Evolutionary conservation across 92 coral and sea anemone genomes (phyloP), one percentile per base, ranked within the genome.

Genomic region (Zoanthus gigantus): DNA sequence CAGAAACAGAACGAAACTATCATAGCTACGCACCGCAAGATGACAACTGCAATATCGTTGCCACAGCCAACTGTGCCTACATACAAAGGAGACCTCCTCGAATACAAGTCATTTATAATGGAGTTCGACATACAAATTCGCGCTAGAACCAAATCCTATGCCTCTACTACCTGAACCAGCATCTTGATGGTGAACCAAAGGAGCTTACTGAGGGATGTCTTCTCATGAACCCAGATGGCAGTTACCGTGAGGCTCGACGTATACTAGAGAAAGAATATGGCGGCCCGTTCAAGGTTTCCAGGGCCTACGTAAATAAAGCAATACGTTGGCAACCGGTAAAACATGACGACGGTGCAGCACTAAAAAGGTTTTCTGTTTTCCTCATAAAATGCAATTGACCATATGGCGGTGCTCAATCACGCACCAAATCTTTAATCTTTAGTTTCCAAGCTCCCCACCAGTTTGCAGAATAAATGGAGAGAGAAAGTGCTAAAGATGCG

Each of bases 131-230:
- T 90, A 1, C 93, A 84, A 16, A 87, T 90, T 11, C 85, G 81
- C 60, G 76, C 93, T 0, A 90, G 57, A 60, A 82, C 74, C 14
- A 18, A 29, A 9, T 87, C 50, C 17, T 75, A 61, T 16, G 88
- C 93, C 61, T 90, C 80, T 92, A 92, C 42, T 69, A 78, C 18
- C 78, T 92, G 50, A 83, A 87, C 53, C 93, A 90, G 78, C 89
- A 79, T 31, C 81, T 93, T 0, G 88, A 80, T 12, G 96, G 92
- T 2, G 92, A 93, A 71, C 94, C 94, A 1, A 89, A 91, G 56
- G 94, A 93, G 50, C 84, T 91, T 9, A 93, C 91, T n/a, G 90
- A 76, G 37, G 91, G 94, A 2, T 91, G 94, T 31, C 54, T 89
- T 14, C 83, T 88, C 60, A 63, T 81, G 82, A 88, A 88, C 52